These are phyloP conservation scores for Hydraecia micacea DNA, from an alignment of 2,888 invertebrate species.

Conservation along the genomic window DNA sequence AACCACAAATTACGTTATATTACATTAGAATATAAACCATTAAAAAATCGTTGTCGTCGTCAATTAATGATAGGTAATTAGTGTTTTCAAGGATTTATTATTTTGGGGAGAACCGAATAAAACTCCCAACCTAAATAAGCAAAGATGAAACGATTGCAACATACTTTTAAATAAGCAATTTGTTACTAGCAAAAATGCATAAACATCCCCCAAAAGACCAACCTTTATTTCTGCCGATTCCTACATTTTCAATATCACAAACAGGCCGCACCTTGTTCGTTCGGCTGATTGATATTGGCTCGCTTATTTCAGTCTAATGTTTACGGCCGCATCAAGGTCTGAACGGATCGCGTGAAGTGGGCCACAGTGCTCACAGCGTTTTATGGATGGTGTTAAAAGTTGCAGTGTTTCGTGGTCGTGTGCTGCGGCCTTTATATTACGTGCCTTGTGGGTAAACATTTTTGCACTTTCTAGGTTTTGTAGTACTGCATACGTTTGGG, in stretches of 20 bases:
- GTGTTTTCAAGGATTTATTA: too few relatives aligned
- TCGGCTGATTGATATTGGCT: conserved; percentile 71
- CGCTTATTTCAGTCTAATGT: conserved; percentile 70
- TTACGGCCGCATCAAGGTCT: conserved; percentile 69
- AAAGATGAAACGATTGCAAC: neutral
- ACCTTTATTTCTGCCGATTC: conserved; percentile 34
- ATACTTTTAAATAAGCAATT: neutral
- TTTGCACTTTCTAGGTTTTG: neutral
- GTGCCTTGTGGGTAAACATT: conserved; percentile 11
- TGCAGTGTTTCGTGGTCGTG: conserved; percentile 54
- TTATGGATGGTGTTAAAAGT: conserved; percentile 66
- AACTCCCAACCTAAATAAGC: neutral
- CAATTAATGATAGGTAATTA: too few relatives aligned
- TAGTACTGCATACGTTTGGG: neutral
- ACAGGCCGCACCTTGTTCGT: conserved; percentile 59
- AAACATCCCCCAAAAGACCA: neutral
- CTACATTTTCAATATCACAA: conserved; percentile 57
- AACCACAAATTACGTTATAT: neutral
- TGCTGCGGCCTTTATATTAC: conserved; percentile 1
- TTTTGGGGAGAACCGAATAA: neutral
- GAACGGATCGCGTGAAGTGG: conserved; percentile 68
- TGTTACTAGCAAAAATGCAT: conserved; percentile 1
- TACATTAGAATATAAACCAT: neutral
- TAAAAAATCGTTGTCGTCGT: too few relatives aligned
- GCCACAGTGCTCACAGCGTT: conserved; percentile 61